These are phyloP conservation scores for Paraescarpia echinospica DNA, from an alignment of 1,140 invertebrate genomes.

Conservation along the genomic window DNA sequence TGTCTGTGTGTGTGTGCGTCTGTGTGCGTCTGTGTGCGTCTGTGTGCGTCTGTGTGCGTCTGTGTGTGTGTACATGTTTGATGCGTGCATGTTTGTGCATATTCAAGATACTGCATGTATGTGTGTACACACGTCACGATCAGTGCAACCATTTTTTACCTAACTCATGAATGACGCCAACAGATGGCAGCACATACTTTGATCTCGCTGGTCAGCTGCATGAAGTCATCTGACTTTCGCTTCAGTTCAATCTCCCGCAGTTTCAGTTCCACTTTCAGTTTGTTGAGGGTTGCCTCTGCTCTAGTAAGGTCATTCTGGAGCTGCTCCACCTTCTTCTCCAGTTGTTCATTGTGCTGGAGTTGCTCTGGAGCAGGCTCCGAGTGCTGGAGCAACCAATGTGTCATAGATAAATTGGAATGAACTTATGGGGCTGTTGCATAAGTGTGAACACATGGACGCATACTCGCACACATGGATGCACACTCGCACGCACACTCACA, in stretches of 20 bases:
- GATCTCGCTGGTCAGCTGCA: conserved; percentile 79
- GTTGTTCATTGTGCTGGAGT: not conserved
- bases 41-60: no score
- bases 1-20: no score
- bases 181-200: conserved; percentile 39
- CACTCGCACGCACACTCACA: no score
- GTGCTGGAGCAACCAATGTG: not conserved
- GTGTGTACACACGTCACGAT: not conserved
- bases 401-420: not conserved
- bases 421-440: conserved; percentile 21
- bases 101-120: not conserved
- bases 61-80: not conserved
- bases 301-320: conserved; percentile 61
- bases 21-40: no score
- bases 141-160: not conserved
- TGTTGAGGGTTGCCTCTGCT: conserved; percentile 47
- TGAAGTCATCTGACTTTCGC: conserved; percentile 74
- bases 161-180: no score
- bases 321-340: conserved; percentile 17
- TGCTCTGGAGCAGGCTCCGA: not conserved
- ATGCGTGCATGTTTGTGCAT: no score
- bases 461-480: no score
- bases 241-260: conserved; percentile 79
- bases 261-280: conserved; percentile 63
- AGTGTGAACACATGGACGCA: not conserved